Evolutionary conservation across 2,888 invertebrate genomes (phyloP).

Genomic region (Synanthedon formicaeformis): DNA sequence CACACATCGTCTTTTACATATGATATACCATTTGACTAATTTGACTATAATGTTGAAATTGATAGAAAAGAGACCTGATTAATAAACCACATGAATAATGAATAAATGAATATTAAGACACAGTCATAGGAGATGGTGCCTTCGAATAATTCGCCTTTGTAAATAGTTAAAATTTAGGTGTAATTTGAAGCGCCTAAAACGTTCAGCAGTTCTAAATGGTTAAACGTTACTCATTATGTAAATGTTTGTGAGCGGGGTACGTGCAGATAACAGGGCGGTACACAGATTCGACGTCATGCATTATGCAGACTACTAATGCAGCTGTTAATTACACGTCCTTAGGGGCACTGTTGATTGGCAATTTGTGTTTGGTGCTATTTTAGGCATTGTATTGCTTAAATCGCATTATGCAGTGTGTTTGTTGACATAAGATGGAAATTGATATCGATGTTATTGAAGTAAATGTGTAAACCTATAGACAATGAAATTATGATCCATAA

Average conservation of each 20-base stretch:
- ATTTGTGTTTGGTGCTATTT: slow-evolving; percentile 35
- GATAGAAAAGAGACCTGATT: no score
- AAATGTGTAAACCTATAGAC: no score
- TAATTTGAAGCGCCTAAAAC: neutral
- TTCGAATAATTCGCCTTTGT: no score
- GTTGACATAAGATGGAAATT: neutral
- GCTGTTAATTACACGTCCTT: slow-evolving; percentile 50
- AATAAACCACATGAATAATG: no score
- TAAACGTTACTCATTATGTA: slow-evolving; percentile 41
- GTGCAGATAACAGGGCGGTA: slow-evolving; percentile 32
- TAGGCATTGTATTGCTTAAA: slow-evolving; percentile 36
- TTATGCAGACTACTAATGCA: slow-evolving; percentile 53
- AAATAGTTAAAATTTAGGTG: neutral
- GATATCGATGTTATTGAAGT: no score
- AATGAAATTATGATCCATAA: no score
- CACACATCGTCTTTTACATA: no score
- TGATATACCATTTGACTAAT: no score
- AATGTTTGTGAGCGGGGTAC: slow-evolving; percentile 41
- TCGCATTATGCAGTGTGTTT: slow-evolving; percentile 21
- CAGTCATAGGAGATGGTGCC: no score
- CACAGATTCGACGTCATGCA: slow-evolving; percentile 49
- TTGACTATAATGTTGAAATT: no score
- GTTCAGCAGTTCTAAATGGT: slow-evolving; percentile 14
- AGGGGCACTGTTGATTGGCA: slow-evolving; percentile 50
- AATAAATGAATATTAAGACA: no score